phyloP scores from a whole-genome alignment of 2,888 invertebrate genomes.

The Chironomus tentans region DNA sequence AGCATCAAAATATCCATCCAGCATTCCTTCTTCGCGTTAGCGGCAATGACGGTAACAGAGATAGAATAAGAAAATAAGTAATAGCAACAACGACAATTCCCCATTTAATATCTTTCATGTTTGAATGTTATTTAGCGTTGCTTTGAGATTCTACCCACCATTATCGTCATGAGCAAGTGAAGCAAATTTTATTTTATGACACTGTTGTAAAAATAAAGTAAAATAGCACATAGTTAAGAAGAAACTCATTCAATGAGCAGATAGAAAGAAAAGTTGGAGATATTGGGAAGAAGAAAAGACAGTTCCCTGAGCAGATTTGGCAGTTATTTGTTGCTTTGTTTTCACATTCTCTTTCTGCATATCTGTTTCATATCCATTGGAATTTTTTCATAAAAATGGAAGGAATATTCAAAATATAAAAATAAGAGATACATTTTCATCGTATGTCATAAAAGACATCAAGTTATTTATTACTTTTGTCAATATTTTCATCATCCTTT shows the following conservation, averaged over 20 bases:
- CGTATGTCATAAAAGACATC: no score
- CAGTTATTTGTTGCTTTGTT: no score
- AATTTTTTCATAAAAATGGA: no score
- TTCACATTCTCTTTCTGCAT: no score
- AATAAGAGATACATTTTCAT: no score
- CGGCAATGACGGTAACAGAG: background rate
- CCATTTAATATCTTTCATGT: conserved; percentile 25
- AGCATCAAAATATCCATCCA: no score
- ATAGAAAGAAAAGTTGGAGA: background rate
- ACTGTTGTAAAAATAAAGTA: background rate
- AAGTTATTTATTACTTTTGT: no score
- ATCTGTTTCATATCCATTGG: no score
- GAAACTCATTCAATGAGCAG: background rate
- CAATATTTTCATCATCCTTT: no score
- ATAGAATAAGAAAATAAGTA: background rate
- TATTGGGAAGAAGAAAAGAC: no score
- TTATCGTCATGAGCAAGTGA: background rate
- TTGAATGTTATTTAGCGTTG: conserved; percentile 23
- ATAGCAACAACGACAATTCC: conserved; percentile 13
- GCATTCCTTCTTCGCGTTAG: background rate
- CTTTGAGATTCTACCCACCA: conserved; percentile 13
- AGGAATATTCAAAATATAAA: no score
- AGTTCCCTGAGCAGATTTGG: no score
- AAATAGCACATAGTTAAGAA: background rate
- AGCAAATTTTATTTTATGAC: conserved; percentile 2